Base-by-base conservation (phyloP, 2,113 vertebrate genomes). In the Paedocypris sp. region DNA sequence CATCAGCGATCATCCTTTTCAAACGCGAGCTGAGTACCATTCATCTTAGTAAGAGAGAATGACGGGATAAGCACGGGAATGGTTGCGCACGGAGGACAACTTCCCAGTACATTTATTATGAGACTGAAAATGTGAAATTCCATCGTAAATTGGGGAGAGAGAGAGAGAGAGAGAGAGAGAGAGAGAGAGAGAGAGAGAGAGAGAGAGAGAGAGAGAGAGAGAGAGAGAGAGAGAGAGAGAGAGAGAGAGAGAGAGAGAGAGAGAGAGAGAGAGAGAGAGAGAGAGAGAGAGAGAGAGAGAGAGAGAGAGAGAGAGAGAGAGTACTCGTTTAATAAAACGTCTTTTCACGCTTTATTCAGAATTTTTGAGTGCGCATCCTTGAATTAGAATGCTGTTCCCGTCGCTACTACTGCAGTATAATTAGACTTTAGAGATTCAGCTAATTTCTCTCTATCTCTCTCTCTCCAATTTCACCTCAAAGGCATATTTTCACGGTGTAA, bases 351-450 rank as follows among this genome's bases (percentile, higher is more conserved):
- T 56, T 56, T 57, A 48, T 54, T 23, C 28, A 45, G 19, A 39
- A 74, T 76, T 71, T 80, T 80, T 75, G 76, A 77, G 70, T 73
- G 74, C 60, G 74, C 73, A 68, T 77, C 70, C 69, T 81, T 80
- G 79, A 82, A 80, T 81, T 82, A 82, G 85, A 86, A 83, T 76
- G 72, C 74, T 74, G 75, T 80, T 78, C 74, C 73, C 73, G 68
- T 76, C 31, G 69, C 65, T 60, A 75, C 69, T 70, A 58, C 76
- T 38, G 73, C 68, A 76, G 77, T 80, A 80, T 81, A 85, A 83
- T 84, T 83, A 80, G 75, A 82, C 63, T 69, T 59, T 59, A 73
- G 72, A 75, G 66, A 68, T 71, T 45, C 64, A 59, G 77, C 69
- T 82, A 76, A 62, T 56, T 61, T 33, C 31, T 62, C 50, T 73